Base-by-base conservation (phyloP, 1,140 invertebrate genomes). In the Sinella curviseta region DNA sequence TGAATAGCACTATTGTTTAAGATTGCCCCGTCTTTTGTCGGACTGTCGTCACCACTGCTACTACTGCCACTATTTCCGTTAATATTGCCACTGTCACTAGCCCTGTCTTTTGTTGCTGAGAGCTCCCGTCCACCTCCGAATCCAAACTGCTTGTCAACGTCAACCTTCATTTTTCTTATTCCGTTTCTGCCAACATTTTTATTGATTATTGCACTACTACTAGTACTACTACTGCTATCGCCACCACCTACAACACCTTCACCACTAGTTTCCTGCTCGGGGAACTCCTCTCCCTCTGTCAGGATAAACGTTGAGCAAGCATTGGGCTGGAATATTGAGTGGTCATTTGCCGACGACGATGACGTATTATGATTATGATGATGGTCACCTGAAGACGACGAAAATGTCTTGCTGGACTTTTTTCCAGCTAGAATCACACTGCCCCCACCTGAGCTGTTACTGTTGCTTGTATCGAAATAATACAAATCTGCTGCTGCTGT, bases 1-100 rank as follows among this genome's bases (percentile, higher is more conserved):
- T 14, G 90, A 91, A 78, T 91, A 86, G 77, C 89, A 91, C 39
- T 48, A 20, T 12, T 8, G 20, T 48, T 48, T 20, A 20, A 48
- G 39, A 20, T n/a, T n/a, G n/a, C n/a, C n/a, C n/a, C n/a, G n/a
- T n/a, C n/a, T n/a, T n/a, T n/a, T n/a, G n/a, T n/a, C n/a, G n/a
- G n/a, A n/a, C n/a, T 20, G 39, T 48, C 39, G 39, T 48, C 20
- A 48, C 8, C 20, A 70, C 65, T 70, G 65, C 12, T 70, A 14
- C 12, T 16, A n/a, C 24, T 70, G n/a, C 65, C n/a, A 60, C 30
- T 8, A 30, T 14, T 70, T 70, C 65, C 28, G 55, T 14, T 60
- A 3, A 24, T 12, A 60, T 24, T 60, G n/a, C 55, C 55, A 60
- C 12, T 60, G 3, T 60, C 55, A 48, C n/a, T n/a, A n/a, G n/a